Evolutionary conservation across 2,888 invertebrate species (phyloP).

Genomic region (Anorthoa munda): DNA sequence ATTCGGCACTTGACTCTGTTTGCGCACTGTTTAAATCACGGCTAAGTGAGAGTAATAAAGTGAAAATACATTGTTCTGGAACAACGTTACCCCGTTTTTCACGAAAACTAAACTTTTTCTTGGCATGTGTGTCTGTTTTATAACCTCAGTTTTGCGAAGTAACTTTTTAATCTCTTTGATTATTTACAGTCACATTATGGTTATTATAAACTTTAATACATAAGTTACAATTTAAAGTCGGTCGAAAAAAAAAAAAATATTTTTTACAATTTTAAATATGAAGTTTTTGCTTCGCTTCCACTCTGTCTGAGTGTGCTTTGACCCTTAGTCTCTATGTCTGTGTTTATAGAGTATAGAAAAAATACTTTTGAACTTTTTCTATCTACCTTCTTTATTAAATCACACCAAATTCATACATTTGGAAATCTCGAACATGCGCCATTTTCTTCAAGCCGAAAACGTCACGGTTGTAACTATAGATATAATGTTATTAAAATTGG

Average conservation of each 20-base stretch:
- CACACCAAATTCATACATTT: neutral
- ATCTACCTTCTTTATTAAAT: neutral
- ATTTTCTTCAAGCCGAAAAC: constrained; percentile 19
- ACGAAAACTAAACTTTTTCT: constrained; percentile 7
- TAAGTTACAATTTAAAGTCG: too few relatives aligned
- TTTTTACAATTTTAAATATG: too few relatives aligned
- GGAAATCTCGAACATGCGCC: constrained; percentile 12
- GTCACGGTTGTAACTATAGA: neutral
- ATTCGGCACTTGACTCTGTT: constrained; percentile 47
- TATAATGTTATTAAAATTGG: constrained; percentile 10
- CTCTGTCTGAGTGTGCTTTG: too few relatives aligned
- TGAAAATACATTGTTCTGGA: constrained; percentile 30
- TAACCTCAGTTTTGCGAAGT: too few relatives aligned
- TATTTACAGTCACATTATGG: too few relatives aligned
- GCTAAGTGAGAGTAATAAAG: constrained; percentile 26
- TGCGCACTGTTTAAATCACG: constrained; percentile 49
- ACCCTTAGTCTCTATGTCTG: too few relatives aligned
- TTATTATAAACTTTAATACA: too few relatives aligned
- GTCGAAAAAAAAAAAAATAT: too few relatives aligned
- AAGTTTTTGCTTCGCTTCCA: too few relatives aligned
- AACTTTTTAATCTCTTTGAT: too few relatives aligned
- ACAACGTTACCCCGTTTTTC: neutral
- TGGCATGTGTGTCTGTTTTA: too few relatives aligned
- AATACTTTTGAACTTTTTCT: neutral
- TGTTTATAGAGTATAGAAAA: too few relatives aligned